These are phyloP conservation scores for Hirtodrosophila cameraria DNA, from an alignment of 2,888 invertebrate species.

Conservation along the genomic window DNA sequence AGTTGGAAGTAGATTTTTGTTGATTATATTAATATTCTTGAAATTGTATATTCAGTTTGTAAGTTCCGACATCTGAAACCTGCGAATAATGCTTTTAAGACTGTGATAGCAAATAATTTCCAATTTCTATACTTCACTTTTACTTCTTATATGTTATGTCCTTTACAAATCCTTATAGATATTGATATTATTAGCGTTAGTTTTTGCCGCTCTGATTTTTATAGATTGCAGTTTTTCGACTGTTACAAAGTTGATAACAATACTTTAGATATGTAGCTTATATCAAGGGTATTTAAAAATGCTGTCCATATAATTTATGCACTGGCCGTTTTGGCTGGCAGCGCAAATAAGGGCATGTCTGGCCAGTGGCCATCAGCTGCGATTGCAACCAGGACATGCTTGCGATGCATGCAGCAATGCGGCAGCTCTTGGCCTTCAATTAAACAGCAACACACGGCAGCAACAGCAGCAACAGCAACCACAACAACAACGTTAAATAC, in stretches of 20 bases:
- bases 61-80: too few species aligned
- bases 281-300: slow-evolving; percentile 51
- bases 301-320: slow-evolving; percentile 66
- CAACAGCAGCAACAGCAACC: slow-evolving; percentile 29
- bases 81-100: too few species aligned
- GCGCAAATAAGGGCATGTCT: slow-evolving; percentile 77
- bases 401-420: slow-evolving; percentile 78
- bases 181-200: too few species aligned
- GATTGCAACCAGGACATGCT: slow-evolving; percentile 77
- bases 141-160: too few species aligned
- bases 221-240: too few species aligned
- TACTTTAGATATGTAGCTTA: slow-evolving; percentile 43
- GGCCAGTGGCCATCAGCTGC: slow-evolving; percentile 73
- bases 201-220: too few species aligned
- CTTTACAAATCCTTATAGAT: too few species aligned
- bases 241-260: slow-evolving; percentile 46
- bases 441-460: slow-evolving; percentile 61
- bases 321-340: slow-evolving; percentile 73
- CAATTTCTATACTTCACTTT: too few species aligned
- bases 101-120: too few species aligned
- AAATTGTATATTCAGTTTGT: too few species aligned
- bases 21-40: too few species aligned
- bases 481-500: slow-evolving; percentile 62
- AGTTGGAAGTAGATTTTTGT: too few species aligned
- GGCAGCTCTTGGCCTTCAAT: slow-evolving; percentile 75